phyloP scores from a whole-genome alignment of 2,797 vertebrate species.

The Gambusia yucatana region DNA sequence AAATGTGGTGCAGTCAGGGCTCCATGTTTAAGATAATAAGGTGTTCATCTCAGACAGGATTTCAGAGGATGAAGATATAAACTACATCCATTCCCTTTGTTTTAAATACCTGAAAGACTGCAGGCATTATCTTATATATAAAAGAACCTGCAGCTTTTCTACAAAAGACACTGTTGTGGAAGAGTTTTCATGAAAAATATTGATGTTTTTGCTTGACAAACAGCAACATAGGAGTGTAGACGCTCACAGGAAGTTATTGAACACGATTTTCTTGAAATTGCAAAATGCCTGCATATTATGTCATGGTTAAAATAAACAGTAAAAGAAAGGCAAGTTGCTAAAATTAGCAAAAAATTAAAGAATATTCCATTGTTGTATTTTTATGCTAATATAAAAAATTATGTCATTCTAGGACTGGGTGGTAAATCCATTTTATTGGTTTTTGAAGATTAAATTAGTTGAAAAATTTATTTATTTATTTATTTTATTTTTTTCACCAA shows the following conservation, averaged over 20 bases:
- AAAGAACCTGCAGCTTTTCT: slow-evolving; percentile 2
- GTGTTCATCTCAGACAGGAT: background rate
- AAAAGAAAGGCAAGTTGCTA: background rate
- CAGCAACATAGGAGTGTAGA: no score
- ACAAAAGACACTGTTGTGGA: background rate
- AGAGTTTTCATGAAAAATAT: slow-evolving; percentile 4
- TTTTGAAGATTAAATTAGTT: no score
- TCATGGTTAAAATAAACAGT: background rate
- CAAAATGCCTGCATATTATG: background rate
- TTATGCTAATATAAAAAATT: background rate
- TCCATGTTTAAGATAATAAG: slow-evolving; percentile 29
- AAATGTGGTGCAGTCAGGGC: background rate
- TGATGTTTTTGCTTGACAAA: slow-evolving; percentile 4
- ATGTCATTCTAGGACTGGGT: no score
- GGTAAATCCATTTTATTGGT: no score
- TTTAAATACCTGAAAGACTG: background rate
- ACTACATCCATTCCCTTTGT: background rate
- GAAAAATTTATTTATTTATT: no score
- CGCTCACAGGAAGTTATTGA: background rate
- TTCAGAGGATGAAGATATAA: background rate
- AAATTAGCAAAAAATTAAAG: background rate
- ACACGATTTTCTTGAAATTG: background rate
- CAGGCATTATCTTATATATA: background rate
- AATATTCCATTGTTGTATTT: background rate
- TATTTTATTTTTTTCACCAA: no score